Percentiles rank a stretch among this genome's conserved stretches.
phyloP scores from a whole-genome alignment of 2,888 invertebrate genomes.

The Ochropleura plecta region DNA sequence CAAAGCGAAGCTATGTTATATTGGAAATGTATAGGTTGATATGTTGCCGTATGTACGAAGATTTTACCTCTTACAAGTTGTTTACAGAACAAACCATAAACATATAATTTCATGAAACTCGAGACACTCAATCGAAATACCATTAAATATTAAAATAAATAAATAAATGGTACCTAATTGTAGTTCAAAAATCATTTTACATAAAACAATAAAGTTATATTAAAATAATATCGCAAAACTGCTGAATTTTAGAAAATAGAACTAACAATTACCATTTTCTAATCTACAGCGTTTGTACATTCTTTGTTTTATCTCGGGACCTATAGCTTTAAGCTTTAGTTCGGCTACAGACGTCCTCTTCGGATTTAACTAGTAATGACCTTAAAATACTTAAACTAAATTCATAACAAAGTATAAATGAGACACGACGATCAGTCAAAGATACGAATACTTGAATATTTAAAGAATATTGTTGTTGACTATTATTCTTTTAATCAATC shows the following conservation, averaged over 20 bases:
- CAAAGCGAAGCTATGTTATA: too few species aligned
- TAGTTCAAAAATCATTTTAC: constrained; percentile 2
- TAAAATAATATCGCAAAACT: constrained; percentile 35
- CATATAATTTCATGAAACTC: constrained; percentile 8
- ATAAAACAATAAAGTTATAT: constrained; percentile 11
- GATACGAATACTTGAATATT: constrained; percentile 48
- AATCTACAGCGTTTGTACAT: constrained; percentile 65
- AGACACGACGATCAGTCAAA: constrained; percentile 60
- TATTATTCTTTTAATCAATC: constrained; percentile 34
- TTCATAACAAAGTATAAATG: constrained; percentile 50
- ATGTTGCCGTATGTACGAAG: background rate
- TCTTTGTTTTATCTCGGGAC: constrained; percentile 36
- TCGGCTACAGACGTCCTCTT: constrained; percentile 63
- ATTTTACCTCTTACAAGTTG: constrained; percentile 4
- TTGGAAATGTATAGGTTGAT: too few species aligned
- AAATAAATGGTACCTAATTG: background rate
- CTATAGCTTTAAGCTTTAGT: constrained; percentile 38
- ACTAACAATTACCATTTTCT: constrained; percentile 51
- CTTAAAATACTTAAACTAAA: constrained; percentile 50
- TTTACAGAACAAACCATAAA: constrained; percentile 21
- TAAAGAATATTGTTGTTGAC: constrained; percentile 52
- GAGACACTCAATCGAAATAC: constrained; percentile 7
- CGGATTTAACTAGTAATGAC: constrained; percentile 52
- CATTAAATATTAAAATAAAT: constrained; percentile 23
- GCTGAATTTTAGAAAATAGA: constrained; percentile 59